These are phyloP conservation scores for Venustoraphidia nigricollis DNA, from an alignment of 2,888 invertebrate species.

Conservation along the genomic window DNA sequence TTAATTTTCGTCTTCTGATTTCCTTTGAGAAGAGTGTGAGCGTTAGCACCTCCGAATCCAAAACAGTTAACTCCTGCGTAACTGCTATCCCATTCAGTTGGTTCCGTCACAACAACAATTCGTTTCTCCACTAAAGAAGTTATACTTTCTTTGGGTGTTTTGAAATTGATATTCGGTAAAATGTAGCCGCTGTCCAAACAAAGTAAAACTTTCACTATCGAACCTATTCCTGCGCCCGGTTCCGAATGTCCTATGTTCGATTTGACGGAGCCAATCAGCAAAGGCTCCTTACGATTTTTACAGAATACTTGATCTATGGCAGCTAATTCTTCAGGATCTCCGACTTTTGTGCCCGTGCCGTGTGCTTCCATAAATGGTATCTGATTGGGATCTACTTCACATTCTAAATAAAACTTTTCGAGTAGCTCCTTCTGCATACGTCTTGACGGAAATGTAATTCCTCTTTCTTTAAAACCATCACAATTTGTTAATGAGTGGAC, in stretches of 20 bases:
- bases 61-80: conserved; percentile 44
- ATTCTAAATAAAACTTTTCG: conserved; percentile 32
- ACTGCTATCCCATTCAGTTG: conserved; percentile 33
- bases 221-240: conserved; percentile 30
- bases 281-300: conserved; percentile 33
- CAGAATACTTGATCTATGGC: conserved; percentile 42
- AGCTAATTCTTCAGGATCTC: conserved; percentile 50
- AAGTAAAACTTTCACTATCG: conserved; percentile 42
- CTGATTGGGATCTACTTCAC: conserved; percentile 28
- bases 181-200: conserved; percentile 49
- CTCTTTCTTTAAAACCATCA: conserved; percentile 28
- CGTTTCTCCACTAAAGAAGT: conserved; percentile 33
- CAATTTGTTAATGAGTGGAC: conserved; percentile 36
- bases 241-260: conserved; percentile 31
- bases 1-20: conserved; percentile 24
- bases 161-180: conserved; percentile 56
- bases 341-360: conserved; percentile 39
- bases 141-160: conserved; percentile 34
- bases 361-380: conserved; percentile 39
- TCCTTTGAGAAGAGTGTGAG: conserved; percentile 31
- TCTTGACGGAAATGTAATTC: conserved; percentile 13
- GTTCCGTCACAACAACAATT: conserved; percentile 33
- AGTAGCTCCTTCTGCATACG: conserved; percentile 19
- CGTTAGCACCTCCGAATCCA: conserved; percentile 48
- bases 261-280: conserved; percentile 36